phyloP scores from a whole-genome alignment of 1,140 invertebrate genomes.

The Lepidotrigona ventralis region DNA sequence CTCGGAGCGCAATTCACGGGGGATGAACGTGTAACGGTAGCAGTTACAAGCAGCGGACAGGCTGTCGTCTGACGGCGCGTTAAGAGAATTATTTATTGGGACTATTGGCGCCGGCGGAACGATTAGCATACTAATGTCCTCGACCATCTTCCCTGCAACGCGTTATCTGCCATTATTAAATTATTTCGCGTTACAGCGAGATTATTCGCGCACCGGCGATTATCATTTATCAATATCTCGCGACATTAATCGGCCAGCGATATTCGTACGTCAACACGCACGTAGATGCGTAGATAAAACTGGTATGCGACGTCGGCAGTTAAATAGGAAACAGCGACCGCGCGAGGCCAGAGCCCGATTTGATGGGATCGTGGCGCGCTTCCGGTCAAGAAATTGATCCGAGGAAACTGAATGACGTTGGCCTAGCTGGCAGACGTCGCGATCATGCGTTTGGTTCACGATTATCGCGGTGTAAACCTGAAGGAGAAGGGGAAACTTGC shows the following conservation, averaged over 20 bases:
- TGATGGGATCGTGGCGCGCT: constrained; percentile 1
- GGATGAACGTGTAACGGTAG: constrained; percentile 43
- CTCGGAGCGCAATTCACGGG: background rate
- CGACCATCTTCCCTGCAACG: constrained; percentile 17
- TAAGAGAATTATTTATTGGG: constrained; percentile 68
- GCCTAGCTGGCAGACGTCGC: background rate
- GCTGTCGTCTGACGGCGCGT: constrained; percentile 48
- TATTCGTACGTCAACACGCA: constrained; percentile 46
- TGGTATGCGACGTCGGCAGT: constrained; percentile 56
- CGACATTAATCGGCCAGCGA: constrained; percentile 13
- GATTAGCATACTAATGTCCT: constrained; percentile 67
- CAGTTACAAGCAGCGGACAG: constrained; percentile 2
- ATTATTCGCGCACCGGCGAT: constrained; percentile 31
- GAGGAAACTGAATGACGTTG: background rate
- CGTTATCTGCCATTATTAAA: constrained; percentile 69
- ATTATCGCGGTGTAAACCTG: background rate
- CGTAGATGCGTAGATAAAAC: constrained; percentile 57
- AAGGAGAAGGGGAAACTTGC: background rate
- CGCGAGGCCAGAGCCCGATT: background rate
- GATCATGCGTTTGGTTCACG: background rate
- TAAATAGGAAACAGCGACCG: too few species aligned
- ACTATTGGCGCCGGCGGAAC: constrained; percentile 55
- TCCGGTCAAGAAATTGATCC: constrained; percentile 36
- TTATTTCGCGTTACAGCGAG: constrained; percentile 51
- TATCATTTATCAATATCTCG: constrained; percentile 67